These are phyloP conservation scores for Ips nitidus DNA, from an alignment of 1,140 invertebrate species.

Conservation along the genomic window DNA sequence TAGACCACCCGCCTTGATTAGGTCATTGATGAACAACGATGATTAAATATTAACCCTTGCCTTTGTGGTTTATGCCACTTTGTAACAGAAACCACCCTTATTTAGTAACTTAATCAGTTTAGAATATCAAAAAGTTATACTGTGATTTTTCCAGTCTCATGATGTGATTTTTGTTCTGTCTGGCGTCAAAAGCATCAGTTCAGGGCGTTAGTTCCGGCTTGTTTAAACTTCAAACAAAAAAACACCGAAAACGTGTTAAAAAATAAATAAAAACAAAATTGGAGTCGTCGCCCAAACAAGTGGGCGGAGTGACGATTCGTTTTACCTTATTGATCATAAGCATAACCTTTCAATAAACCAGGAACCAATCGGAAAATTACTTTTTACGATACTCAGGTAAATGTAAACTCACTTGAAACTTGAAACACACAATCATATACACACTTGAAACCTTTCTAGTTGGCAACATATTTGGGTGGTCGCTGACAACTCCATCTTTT, in stretches of 20 bases:
- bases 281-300: neutral
- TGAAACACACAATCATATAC: too few species aligned
- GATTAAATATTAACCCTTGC: neutral
- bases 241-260: conserved; percentile 21
- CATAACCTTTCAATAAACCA: conserved; percentile 15
- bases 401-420: neutral
- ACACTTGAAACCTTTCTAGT: too few species aligned
- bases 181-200: conserved; percentile 15
- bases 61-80: too few species aligned
- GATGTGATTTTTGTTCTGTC: neutral
- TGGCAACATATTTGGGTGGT: neutral
- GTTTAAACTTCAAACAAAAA: conserved; percentile 9
- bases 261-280: conserved; percentile 9
- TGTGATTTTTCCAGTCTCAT: too few species aligned
- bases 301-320: conserved; percentile 14
- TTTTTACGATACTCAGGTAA: neutral
- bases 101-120: too few species aligned
- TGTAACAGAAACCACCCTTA: too few species aligned
- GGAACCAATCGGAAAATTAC: neutral
- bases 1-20: conserved; percentile 5
- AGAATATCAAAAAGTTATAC: neutral
- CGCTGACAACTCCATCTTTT: neutral
- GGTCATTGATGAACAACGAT: neutral
- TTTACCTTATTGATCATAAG: conserved; percentile 20
- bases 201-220: conserved; percentile 7